Percentiles rank a stretch among this genome's conserved stretches.
phyloP scores from a whole-genome alignment of 1,140 invertebrate genomes.

The Drosophila sp. region DNA sequence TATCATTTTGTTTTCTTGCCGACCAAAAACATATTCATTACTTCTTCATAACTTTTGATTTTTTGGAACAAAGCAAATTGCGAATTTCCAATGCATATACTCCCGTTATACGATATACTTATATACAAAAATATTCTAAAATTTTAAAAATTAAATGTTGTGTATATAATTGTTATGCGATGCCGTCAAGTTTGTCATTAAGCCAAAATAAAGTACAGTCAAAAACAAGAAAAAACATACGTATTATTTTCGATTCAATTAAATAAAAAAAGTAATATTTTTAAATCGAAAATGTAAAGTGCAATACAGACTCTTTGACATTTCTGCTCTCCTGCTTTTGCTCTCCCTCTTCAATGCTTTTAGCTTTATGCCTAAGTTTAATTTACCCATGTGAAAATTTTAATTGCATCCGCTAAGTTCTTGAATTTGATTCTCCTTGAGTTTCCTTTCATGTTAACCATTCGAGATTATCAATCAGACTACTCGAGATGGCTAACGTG shows the following conservation, averaged over 20 bases:
- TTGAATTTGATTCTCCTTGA: slow-evolving; percentile 4
- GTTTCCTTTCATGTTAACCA: slow-evolving; percentile 2
- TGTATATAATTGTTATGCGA: slow-evolving; percentile 75
- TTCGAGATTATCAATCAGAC: slow-evolving; percentile 24
- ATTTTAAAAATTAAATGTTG: slow-evolving; percentile 73
- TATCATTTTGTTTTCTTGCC: slow-evolving; percentile 55
- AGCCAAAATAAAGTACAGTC: slow-evolving; percentile 64
- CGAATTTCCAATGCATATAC: slow-evolving; percentile 55
- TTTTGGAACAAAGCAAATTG: slow-evolving; percentile 61
- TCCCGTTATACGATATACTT: slow-evolving; percentile 57
- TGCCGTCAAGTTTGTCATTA: slow-evolving; percentile 55
- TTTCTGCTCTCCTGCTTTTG: slow-evolving; percentile 7
- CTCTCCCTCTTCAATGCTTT: background rate
- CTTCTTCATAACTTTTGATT: slow-evolving; percentile 30
- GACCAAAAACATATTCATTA: slow-evolving; percentile 51
- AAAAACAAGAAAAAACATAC: slow-evolving; percentile 23
- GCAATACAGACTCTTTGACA: background rate
- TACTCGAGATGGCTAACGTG: slow-evolving; percentile 14
- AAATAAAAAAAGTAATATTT: slow-evolving; percentile 28
- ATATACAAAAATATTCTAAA: slow-evolving; percentile 58
- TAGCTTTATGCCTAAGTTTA: slow-evolving; percentile 10
- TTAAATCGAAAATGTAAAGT: slow-evolving; percentile 6
- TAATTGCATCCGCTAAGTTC: slow-evolving; percentile 19
- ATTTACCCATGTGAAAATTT: background rate
- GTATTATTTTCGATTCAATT: slow-evolving; percentile 23